Evolutionary conservation across 1,140 invertebrate genomes (phyloP), one percentile per base, ranked within the genome.

Genomic region (Nylanderia fulva): DNA sequence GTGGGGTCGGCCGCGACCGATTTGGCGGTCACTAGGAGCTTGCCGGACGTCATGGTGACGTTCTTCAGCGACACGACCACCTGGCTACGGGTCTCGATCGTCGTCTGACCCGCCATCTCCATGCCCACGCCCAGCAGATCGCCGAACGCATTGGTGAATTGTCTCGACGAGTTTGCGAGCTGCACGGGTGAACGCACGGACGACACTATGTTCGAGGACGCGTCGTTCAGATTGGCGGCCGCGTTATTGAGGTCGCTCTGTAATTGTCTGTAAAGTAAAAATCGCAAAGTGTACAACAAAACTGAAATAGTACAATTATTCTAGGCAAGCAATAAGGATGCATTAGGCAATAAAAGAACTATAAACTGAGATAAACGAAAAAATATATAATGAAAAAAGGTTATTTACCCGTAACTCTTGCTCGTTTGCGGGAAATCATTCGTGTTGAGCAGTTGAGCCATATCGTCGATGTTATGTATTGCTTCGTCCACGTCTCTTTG

Each of bases 401-500:
- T 60, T 66, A 87, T 90, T 93, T 91, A 96, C 95, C 96, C 96
- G 90, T 98, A 98, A 56, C 96, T 96, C 89, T 97, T 97, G 79
- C 96, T 96, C 0, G 97, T 96, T 0, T 95, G 94, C 4, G 97
- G 97, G 91, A 97, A 98, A 52, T 97, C 96, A 60, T 96, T 96
- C 85, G 96, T 96, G 77, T 96, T 96, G 18, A 99, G 95, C 11
- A 96, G 96, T 83, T 97, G 96, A 52, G 97, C 96, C 52, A 97
- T 97, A 86, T 97, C 96, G 71, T 96, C 97, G 72, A 99, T 98
- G 82, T 96, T 96, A 84, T 96, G 96, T 89, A 99, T 97, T 0
- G 98, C 98, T 18, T 97, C 96, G 92, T 99, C 98, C 3, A 99
- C 97, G 92, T 99, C 98, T 88, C 97, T 96, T 91, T 99, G 98